phyloP scores from a whole-genome alignment of 2,888 invertebrate species.

The Melinaea menophilus region DNA sequence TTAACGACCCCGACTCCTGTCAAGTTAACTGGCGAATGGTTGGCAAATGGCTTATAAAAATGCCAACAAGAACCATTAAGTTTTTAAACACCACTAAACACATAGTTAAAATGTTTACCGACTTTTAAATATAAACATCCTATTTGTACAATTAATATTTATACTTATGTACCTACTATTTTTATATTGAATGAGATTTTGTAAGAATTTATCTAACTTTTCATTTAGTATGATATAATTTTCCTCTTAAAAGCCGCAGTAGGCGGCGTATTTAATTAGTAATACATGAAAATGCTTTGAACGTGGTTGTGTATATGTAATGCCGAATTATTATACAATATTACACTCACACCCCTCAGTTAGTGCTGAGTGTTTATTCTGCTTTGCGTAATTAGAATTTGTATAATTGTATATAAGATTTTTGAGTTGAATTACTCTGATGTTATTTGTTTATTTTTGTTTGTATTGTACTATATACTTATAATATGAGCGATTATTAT shows the following conservation, averaged over 20 bases:
- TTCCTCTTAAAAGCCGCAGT: slow-evolving; percentile 19
- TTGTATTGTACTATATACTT: background rate
- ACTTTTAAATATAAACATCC: slow-evolving; percentile 14
- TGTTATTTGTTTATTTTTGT: background rate
- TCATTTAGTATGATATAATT: background rate
- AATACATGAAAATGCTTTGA: slow-evolving; percentile 76
- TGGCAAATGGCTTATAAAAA: slow-evolving; percentile 53
- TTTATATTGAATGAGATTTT: too few species aligned
- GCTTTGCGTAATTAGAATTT: background rate
- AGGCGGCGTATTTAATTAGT: slow-evolving; percentile 75
- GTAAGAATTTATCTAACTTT: too few species aligned
- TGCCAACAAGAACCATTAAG: slow-evolving; percentile 43
- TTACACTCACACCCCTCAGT: slow-evolving; percentile 48
- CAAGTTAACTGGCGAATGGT: slow-evolving; percentile 58
- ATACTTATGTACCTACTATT: background rate
- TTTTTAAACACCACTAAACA: slow-evolving; percentile 51
- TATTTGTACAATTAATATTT: background rate
- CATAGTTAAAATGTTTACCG: slow-evolving; percentile 20
- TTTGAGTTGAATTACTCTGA: background rate
- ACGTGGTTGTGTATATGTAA: slow-evolving; percentile 47
- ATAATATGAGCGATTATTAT: background rate
- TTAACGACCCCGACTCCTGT: slow-evolving; percentile 55
- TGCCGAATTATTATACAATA: slow-evolving; percentile 62
- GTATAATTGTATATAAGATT: slow-evolving; percentile 3
- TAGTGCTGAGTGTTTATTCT: slow-evolving; percentile 41